phyloP scores from a whole-genome alignment of 2,113 vertebrate species.

The Ranitomeya imitator region DNA sequence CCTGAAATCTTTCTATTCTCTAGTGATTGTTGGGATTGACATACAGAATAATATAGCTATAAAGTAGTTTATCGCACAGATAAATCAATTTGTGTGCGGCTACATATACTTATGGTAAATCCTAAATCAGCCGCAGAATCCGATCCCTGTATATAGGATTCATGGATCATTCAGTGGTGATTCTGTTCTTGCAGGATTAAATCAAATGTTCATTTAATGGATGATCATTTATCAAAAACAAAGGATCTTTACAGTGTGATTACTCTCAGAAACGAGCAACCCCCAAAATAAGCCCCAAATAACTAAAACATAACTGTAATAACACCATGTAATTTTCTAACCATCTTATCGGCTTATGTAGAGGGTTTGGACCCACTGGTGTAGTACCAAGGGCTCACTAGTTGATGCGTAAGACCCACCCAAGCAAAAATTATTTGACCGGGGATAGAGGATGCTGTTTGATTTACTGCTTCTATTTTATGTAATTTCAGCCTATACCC shows the following conservation, averaged over 20 bases:
- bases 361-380: too few species aligned
- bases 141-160: neutral
- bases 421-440: too few species aligned
- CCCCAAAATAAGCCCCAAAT: too few species aligned
- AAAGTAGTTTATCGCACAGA: neutral
- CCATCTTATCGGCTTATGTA: too few species aligned
- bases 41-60: neutral
- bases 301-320: too few species aligned
- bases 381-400: too few species aligned
- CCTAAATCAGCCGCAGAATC: neutral
- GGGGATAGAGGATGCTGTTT: too few species aligned
- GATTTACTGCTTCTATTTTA: too few species aligned
- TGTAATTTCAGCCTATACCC: too few species aligned
- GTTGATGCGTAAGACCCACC: too few species aligned
- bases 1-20: neutral
- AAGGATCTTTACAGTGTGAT: neutral
- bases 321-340: too few species aligned
- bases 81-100: neutral
- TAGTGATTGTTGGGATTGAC: neutral
- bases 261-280: neutral
- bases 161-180: neutral
- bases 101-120: neutral
- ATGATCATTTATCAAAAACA: neutral
- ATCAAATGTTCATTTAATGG: neutral
- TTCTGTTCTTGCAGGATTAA: neutral